These are phyloP conservation scores for Epiperipatus broadwayi DNA, from an alignment of 2,888 invertebrate species.

Conservation along the genomic window DNA sequence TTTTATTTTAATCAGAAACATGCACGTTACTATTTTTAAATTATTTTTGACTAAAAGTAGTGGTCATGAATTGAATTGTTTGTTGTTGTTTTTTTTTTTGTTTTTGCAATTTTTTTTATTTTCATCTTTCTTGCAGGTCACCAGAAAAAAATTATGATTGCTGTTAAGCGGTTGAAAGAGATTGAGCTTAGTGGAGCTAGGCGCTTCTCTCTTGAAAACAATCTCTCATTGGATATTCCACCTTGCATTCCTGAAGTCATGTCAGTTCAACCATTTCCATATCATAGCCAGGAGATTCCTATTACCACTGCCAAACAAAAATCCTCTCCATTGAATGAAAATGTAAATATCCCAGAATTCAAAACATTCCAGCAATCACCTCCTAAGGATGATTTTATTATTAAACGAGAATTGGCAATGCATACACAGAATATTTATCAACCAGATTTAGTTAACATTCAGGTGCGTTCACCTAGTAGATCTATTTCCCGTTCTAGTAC, in stretches of 20 bases:
- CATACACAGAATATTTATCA: slow-evolving; percentile 22
- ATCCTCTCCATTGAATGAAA: slow-evolving; percentile 17
- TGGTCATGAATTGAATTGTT: no score
- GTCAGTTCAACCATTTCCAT: no score
- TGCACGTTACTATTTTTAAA: no score
- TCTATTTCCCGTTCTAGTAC: neutral
- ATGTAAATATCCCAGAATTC: slow-evolving; percentile 17
- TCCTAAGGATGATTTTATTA: slow-evolving; percentile 15
- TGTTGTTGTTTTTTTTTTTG: no score
- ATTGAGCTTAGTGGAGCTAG: slow-evolving; percentile 27
- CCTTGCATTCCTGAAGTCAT: slow-evolving; percentile 11
- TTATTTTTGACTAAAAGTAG: no score
- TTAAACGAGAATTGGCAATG: slow-evolving; percentile 19
- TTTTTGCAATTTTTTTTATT: no score
- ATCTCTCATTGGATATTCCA: neutral
- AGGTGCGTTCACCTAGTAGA: slow-evolving; percentile 21
- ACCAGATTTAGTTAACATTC: slow-evolving; percentile 31
- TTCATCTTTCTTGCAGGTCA: slow-evolving; percentile 82
- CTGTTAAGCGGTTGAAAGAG: slow-evolving; percentile 87
- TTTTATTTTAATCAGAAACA: no score
- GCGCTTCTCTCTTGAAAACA: neutral
- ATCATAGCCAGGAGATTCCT: slow-evolving; percentile 18
- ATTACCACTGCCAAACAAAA: slow-evolving; percentile 16
- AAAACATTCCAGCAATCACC: slow-evolving; percentile 19
- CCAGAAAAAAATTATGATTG: slow-evolving; percentile 91